Evolutionary conservation across 2,797 vertebrate species (phyloP).

Genomic region (Gambusia yucatana): DNA sequence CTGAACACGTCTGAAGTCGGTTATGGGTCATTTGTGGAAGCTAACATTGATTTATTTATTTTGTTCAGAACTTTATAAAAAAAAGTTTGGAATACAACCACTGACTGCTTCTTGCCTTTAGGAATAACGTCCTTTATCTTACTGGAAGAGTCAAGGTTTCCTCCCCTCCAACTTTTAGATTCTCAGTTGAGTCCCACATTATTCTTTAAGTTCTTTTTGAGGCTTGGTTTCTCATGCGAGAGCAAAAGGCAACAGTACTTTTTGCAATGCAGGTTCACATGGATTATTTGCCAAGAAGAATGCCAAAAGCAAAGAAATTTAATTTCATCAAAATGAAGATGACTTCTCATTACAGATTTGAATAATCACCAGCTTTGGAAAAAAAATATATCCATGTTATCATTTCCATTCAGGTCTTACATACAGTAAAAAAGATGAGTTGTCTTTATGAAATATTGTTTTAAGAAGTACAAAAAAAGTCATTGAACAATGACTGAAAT

Average conservation of each 20-base stretch:
- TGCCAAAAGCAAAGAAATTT: too few species aligned
- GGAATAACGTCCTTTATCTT: background rate
- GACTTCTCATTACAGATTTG: background rate
- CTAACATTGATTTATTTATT: background rate
- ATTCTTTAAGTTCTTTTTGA: background rate
- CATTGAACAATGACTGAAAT: background rate
- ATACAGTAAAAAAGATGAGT: background rate
- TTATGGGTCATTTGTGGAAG: background rate
- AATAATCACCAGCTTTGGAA: background rate
- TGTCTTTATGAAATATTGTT: background rate
- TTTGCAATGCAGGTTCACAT: background rate
- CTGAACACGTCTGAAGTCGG: background rate
- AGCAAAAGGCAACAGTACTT: background rate
- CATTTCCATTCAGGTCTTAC: background rate
- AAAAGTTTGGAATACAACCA: background rate
- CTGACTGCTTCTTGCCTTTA: background rate
- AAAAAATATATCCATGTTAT: background rate
- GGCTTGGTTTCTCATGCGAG: background rate
- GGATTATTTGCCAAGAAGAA: background rate
- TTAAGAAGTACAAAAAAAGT: background rate
- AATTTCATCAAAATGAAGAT: background rate
- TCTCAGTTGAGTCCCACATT: background rate
- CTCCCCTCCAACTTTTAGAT: background rate
- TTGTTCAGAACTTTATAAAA: background rate
- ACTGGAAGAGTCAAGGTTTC: background rate